These are phyloP conservation scores for Leucopsar rothschildi DNA, from an alignment of 2,113 vertebrate species.

Conservation along the genomic window DNA sequence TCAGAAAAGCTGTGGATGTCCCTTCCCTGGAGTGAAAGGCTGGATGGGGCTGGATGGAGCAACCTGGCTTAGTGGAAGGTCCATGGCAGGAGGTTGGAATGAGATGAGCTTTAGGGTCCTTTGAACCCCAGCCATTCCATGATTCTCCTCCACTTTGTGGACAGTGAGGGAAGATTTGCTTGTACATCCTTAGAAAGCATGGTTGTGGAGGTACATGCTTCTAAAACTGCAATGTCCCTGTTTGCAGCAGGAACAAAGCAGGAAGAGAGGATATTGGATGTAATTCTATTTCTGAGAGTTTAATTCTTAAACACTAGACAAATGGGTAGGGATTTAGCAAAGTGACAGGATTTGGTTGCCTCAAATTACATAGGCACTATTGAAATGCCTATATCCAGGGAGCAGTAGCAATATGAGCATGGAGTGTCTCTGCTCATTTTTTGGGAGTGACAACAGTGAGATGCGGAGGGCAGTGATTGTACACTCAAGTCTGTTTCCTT, in stretches of 20 bases:
- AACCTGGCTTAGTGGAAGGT: not conserved
- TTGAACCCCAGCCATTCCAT: not conserved
- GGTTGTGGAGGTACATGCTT: not conserved
- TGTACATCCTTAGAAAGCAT: not conserved
- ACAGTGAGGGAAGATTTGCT: fast-evolving
- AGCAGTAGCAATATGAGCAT: not conserved
- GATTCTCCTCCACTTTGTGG: not conserved
- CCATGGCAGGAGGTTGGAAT: not conserved
- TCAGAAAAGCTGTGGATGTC: not conserved
- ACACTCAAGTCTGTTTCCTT: too few species aligned
- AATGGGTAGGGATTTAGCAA: not conserved
- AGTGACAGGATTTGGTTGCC: not conserved
- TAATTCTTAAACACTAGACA: not conserved
- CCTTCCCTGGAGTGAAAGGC: not conserved
- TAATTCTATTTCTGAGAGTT: not conserved
- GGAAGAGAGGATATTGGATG: not conserved
- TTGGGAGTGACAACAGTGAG: not conserved
- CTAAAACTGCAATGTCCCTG: fast-evolving
- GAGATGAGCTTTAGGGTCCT: not conserved
- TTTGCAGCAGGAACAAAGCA: not conserved
- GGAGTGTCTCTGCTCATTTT: not conserved
- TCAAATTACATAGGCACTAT: not conserved
- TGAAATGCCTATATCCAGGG: not conserved
- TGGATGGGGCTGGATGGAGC: not conserved
- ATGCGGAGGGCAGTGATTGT: not conserved